These are phyloP conservation scores for Tamandua tetradactyla DNA, from an alignment of 2,797 vertebrate genomes.

Conservation along the genomic window DNA sequence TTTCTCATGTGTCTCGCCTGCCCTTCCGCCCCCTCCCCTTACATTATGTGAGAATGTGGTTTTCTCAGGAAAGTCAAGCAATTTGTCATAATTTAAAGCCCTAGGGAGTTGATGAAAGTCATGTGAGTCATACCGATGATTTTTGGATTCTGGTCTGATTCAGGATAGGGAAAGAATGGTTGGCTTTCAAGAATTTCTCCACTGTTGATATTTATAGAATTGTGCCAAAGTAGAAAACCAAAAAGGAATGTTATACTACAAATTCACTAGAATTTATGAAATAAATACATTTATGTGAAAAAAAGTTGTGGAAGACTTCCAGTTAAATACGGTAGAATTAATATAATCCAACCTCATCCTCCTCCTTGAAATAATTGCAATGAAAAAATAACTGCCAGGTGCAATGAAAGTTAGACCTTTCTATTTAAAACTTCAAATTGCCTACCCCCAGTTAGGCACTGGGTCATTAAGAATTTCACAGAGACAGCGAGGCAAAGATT, in stretches of 20 bases:
- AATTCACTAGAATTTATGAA: background rate
- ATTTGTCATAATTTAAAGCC: background rate
- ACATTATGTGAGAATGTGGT: background rate
- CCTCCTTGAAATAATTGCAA: background rate
- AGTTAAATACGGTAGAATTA: background rate
- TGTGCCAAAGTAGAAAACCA: background rate
- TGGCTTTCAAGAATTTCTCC: conserved; percentile 30
- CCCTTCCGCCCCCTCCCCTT: rapidly evolving
- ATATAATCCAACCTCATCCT: background rate
- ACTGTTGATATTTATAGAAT: background rate
- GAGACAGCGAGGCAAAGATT: too few relatives aligned
- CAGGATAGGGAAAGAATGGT: background rate
- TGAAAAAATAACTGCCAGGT: background rate
- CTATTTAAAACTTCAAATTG: background rate
- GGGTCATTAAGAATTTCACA: too few relatives aligned
- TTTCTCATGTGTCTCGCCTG: background rate
- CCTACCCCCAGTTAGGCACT: too few relatives aligned
- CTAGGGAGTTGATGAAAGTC: background rate
- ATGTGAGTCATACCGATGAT: background rate
- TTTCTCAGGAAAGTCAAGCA: conserved; percentile 47
- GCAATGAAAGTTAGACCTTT: background rate
- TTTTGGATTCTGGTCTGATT: background rate
- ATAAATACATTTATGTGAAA: background rate
- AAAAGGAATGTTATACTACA: background rate
- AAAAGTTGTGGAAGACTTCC: background rate